Evolutionary conservation across 1,140 invertebrate species (phyloP).

Genomic region (Macrostomum lignano): DNA sequence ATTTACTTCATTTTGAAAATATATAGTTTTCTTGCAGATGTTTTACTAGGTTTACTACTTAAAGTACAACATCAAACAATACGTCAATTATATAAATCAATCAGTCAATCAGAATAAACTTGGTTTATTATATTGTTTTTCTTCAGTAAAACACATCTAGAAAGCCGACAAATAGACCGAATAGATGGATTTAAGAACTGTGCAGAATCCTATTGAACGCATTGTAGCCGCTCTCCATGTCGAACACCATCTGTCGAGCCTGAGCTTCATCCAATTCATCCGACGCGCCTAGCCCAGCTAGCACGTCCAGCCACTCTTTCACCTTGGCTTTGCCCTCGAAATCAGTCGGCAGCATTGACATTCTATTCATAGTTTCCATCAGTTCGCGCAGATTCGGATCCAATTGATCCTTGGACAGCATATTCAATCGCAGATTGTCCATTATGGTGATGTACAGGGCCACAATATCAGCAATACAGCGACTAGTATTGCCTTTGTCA

Average conservation of each 20-base stretch:
- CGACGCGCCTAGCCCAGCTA: slow-evolving; percentile 72
- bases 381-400: slow-evolving; percentile 79
- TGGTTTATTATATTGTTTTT: no score
- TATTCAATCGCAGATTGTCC: slow-evolving; percentile 76
- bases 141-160: no score
- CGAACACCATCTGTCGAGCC: slow-evolving; percentile 75
- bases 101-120: no score
- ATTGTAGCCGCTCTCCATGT: slow-evolving; percentile 70
- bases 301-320: slow-evolving; percentile 44
- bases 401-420: slow-evolving; percentile 78
- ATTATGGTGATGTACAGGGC: slow-evolving; percentile 71
- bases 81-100: no score
- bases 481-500: slow-evolving; percentile 90
- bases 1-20: no score
- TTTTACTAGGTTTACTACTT: no score
- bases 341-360: slow-evolving; percentile 38
- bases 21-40: no score
- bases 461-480: slow-evolving; percentile 92
- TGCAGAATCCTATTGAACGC: slow-evolving; percentile 67
- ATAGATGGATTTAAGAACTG: no score
- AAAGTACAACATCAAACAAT: no score
- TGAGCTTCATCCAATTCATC: slow-evolving; percentile 64
- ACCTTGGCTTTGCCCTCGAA: slow-evolving; percentile 78
- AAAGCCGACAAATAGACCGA: no score
- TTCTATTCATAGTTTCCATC: slow-evolving; percentile 66